These are phyloP conservation scores for Neotoxoptera formosana DNA, from an alignment of 1,140 invertebrate species.

Conservation along the genomic window DNA sequence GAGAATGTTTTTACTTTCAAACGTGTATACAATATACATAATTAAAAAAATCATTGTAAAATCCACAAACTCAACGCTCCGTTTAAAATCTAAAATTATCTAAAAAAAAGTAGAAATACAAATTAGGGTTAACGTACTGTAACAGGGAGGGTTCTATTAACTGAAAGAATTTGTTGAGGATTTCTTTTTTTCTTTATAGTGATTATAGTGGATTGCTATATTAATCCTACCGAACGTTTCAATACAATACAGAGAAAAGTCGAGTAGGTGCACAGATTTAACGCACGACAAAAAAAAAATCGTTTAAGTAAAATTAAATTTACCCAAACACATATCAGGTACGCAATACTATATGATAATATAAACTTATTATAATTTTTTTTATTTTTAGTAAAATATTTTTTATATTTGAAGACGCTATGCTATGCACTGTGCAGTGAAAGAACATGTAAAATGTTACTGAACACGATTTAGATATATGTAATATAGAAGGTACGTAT, in stretches of 20 bases:
- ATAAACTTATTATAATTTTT: not conserved
- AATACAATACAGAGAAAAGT: not conserved
- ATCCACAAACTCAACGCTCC: not conserved
- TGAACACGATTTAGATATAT: too few relatives aligned
- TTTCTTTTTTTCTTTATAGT: not conserved
- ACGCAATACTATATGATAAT: not conserved
- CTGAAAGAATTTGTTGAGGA: not conserved
- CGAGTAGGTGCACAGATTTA: not conserved
- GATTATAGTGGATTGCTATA: not conserved
- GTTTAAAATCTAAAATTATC: too few relatives aligned
- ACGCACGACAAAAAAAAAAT: not conserved
- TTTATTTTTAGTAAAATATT: not conserved
- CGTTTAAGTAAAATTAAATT: not conserved
- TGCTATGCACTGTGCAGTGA: not conserved
- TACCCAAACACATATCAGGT: not conserved
- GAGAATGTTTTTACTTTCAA: not conserved
- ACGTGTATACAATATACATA: not conserved
- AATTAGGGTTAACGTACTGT: not conserved
- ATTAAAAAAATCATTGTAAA: too few relatives aligned
- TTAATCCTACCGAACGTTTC: not conserved
- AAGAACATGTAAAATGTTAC: too few relatives aligned
- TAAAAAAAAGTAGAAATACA: not conserved
- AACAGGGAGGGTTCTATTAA: not conserved
- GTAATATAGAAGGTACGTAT: too few relatives aligned
- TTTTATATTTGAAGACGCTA: not conserved